Base-by-base conservation (phyloP, 2,113 vertebrate species). In the Sturnira hondurensis region DNA sequence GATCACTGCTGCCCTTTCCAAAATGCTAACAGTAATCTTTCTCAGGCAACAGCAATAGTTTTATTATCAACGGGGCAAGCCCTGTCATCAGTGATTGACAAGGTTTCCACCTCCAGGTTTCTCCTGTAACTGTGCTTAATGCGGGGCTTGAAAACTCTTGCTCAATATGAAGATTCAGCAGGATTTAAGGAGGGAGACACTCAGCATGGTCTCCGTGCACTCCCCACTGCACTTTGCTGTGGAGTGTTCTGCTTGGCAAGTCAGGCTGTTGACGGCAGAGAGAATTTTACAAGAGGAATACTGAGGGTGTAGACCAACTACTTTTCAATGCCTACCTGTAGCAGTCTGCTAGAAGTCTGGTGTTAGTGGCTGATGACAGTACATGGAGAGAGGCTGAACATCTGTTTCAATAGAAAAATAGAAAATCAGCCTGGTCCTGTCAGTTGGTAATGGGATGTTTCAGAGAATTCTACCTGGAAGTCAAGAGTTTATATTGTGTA, bases 11-110 rank as follows among this genome's bases (percentile, higher is more conserved):
- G 74, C 61, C 76, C 94, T 94, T 89, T 97, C 88, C 74, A 80
- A 97, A 97, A 96, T 68, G 50, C 73, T 98, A 97, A 82, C 36
- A 96, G 94, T 97, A 96, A 91, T 93, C 63, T 97, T 96, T 96
- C 68, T 91, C 65, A 97, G 91, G 93, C 78, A 93, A 81, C 19
- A 54, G 36, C 33, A 95, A 52, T 41, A 90, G 45, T 95, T 98
- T 95, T 97, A 50, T 97, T 98, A 97, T 94, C 92, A 96, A 61
- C 86, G 80, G n/a, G 97, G 92, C 26, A 97, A 97, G 58, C 22
- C 41, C 54, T 85, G 16, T 93, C 97, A 85, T 94, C 31, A 36
- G 87, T 97, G 96, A 97, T 7, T 97, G 96, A 97, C 94, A 97
- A 94, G 83, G 88, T 97, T 97, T 93, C 89, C 8, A 47, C 92